phyloP scores from a whole-genome alignment of 1,140 invertebrate genomes.

The Drosophila truncata region DNA sequence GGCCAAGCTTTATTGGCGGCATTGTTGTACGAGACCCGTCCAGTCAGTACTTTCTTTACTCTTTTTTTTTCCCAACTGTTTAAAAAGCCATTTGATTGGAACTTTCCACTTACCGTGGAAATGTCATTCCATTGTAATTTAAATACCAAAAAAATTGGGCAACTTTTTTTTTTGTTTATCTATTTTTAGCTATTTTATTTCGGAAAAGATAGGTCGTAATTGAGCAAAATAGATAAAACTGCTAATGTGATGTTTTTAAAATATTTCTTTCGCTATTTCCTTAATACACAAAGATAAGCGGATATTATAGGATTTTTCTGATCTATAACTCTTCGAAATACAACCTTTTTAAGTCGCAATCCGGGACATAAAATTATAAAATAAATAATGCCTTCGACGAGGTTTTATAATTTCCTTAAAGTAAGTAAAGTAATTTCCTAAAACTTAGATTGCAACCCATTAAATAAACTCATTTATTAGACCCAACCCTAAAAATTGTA shows the following conservation, averaged over 20 bases:
- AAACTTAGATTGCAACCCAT: not conserved
- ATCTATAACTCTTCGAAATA: no score
- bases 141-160: not conserved
- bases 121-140: not conserved
- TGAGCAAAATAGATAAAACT: not conserved
- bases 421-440: no score
- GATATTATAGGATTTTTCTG: not conserved
- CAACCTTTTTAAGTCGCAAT: no score
- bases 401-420: not conserved
- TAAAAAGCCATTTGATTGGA: slow-evolving; percentile 9
- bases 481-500: slow-evolving; percentile 2
- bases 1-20: slow-evolving; percentile 27
- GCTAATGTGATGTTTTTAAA: not conserved
- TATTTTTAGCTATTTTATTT: not conserved
- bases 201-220: not conserved
- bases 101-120: not conserved
- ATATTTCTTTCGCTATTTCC: no score
- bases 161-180: not conserved
- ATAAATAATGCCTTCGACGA: not conserved
- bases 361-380: not conserved
- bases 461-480: not conserved
- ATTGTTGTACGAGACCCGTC: slow-evolving; percentile 6
- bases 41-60: slow-evolving; percentile 12
- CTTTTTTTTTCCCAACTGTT: slow-evolving; percentile 1
- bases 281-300: not conserved